These are phyloP conservation scores for Passerina amoena DNA, from an alignment of 2,113 vertebrate genomes.

Conservation along the genomic window DNA sequence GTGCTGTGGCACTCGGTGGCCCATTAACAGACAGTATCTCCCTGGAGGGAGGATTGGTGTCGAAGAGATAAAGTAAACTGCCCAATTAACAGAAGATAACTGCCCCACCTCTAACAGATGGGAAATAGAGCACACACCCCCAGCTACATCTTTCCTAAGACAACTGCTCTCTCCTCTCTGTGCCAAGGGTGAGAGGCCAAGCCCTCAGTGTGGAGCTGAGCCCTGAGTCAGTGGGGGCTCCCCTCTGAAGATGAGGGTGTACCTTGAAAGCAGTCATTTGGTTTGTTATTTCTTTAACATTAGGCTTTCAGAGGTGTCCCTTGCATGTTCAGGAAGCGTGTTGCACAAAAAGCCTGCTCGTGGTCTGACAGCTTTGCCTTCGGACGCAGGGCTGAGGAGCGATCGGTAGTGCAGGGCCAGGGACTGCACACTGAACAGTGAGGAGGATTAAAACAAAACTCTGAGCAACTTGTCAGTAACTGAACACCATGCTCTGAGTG, in stretches of 20 bases:
- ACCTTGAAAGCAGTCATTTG: neutral
- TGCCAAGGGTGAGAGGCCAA: fast-evolving
- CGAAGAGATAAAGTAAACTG: neutral
- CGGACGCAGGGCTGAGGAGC: fast-evolving
- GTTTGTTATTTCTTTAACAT: neutral
- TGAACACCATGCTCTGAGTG: neutral
- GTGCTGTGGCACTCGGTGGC: neutral
- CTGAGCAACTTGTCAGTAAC: neutral
- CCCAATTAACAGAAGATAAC: neutral
- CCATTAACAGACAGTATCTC: neutral
- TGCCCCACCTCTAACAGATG: neutral
- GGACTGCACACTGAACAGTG: neutral
- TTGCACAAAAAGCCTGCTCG: neutral
- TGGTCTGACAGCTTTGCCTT: neutral
- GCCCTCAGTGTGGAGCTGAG: fast-evolving
- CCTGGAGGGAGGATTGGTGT: neutral
- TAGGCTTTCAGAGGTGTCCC: neutral
- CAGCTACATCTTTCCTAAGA: neutral
- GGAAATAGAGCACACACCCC: neutral
- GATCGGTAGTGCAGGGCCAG: fast-evolving
- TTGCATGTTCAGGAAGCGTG: fast-evolving
- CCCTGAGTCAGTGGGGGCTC: fast-evolving
- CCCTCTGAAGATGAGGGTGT: neutral
- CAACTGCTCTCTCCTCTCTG: neutral
- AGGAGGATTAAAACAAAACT: neutral